Conservation (phyloP, 2,113 vertebrate species). For the Sciurus niger region DNA sequence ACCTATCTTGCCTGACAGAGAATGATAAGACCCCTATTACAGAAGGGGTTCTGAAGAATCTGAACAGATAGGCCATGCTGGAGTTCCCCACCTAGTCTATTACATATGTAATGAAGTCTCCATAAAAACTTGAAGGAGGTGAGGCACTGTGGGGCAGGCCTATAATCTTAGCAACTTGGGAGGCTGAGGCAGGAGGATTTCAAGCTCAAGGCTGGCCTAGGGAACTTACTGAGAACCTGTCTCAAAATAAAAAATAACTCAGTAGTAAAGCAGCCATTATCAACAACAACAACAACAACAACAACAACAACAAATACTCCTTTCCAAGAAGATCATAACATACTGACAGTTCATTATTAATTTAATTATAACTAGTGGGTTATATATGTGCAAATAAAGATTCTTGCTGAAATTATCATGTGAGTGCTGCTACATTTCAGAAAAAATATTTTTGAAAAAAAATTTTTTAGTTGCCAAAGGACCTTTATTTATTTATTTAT, state of each 20-base stretch:
- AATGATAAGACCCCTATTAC: neutral
- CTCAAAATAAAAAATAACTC: neutral
- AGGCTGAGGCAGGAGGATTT: neutral
- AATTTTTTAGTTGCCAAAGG: too few relatives aligned
- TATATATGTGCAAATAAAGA: too few relatives aligned
- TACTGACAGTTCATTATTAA: neutral
- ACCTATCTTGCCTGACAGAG: too few relatives aligned
- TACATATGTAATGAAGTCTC: neutral
- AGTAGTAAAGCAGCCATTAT: too few relatives aligned
- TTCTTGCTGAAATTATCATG: too few relatives aligned
- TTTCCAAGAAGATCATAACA: neutral
- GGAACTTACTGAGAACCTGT: neutral
- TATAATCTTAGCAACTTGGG: neutral
- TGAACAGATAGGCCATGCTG: neutral
- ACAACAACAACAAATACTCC: too few relatives aligned
- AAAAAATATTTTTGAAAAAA: too few relatives aligned
- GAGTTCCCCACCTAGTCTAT: neutral
- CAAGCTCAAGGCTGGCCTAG: neutral
- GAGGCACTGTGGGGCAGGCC: neutral
- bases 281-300: too few relatives aligned
- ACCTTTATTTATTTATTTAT: too few relatives aligned
- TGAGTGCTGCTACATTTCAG: too few relatives aligned
- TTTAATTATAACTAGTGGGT: neutral
- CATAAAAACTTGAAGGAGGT: neutral
- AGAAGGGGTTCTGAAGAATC: neutral